Percentiles rank a stretch among this genome's conserved stretches.
Evolutionary conservation across 2,888 invertebrate genomes (phyloP).

Genomic region (Laspeyria flexula): DNA sequence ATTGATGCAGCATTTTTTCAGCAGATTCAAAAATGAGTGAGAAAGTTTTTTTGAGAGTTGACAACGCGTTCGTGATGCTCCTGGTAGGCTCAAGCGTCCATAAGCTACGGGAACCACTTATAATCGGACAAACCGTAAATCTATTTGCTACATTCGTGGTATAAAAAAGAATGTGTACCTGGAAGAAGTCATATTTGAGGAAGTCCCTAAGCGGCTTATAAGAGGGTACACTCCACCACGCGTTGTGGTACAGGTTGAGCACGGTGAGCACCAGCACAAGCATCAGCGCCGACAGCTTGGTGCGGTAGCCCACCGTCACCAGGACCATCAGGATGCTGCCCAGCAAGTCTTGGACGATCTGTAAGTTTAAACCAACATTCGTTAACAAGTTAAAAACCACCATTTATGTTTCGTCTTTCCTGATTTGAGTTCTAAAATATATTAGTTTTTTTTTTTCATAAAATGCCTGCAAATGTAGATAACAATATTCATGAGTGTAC

Average conservation of each 20-base stretch:
- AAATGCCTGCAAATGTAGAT: too few relatives aligned
- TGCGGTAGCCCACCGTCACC: slow-evolving; percentile 99
- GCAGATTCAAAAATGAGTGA: too few relatives aligned
- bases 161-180: slow-evolving; percentile 86
- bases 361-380: slow-evolving; percentile 28
- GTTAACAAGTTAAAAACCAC: neutral
- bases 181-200: slow-evolving; percentile 99
- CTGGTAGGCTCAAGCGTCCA: too few relatives aligned
- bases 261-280: slow-evolving; percentile 95
- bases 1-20: too few relatives aligned
- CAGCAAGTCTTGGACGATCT: slow-evolving; percentile 96
- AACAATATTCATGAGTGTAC: too few relatives aligned
- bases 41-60: too few relatives aligned
- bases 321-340: slow-evolving; percentile 98
- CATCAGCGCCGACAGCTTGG: slow-evolving; percentile 98
- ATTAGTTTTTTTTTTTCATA: too few relatives aligned
- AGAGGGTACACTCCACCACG: slow-evolving; percentile 98
- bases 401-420: too few relatives aligned
- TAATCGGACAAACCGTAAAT: too few relatives aligned
- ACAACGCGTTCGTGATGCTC: too few relatives aligned
- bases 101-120: too few relatives aligned
- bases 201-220: slow-evolving; percentile 99
- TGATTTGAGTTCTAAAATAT: too few relatives aligned
- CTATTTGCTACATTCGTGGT: neutral
- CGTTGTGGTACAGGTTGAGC: slow-evolving; percentile 98